These are phyloP conservation scores for Phyllotreta striolata DNA, from an alignment of 2,888 invertebrate species.

Conservation along the genomic window DNA sequence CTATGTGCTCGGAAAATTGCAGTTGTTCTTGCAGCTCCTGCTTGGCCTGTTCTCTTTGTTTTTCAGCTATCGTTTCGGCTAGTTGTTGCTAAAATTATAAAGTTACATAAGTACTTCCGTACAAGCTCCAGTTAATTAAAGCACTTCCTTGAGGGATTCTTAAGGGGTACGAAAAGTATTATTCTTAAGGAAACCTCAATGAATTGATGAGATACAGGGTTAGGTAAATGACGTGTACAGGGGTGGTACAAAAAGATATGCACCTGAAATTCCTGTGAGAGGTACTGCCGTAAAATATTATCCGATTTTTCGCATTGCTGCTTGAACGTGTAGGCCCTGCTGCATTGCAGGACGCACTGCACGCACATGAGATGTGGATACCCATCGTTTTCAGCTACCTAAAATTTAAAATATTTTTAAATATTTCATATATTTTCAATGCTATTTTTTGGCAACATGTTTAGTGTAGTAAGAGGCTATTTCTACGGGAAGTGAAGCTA, in stretches of 20 bases:
- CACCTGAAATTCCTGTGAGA: constrained; percentile 61
- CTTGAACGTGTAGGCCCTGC: constrained; percentile 64
- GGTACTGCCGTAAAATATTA: constrained; percentile 57
- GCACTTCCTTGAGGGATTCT: no score
- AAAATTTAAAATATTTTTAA: constrained; percentile 33
- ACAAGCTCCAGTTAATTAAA: no score
- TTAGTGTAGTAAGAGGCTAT: no score
- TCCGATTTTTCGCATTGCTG: constrained; percentile 63
- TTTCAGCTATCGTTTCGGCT: constrained; percentile 49
- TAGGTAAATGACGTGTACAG: no score
- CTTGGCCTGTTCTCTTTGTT: constrained; percentile 48
- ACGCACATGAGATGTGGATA: constrained; percentile 63
- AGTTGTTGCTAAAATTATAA: constrained; percentile 51
- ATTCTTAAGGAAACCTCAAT: no score
- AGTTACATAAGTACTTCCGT: constrained; percentile 20
- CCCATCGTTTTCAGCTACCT: constrained; percentile 62
- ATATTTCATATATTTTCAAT: not conserved
- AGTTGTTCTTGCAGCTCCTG: constrained; percentile 56
- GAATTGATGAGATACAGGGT: no score
- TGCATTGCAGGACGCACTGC: constrained; percentile 64
- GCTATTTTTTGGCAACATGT: no score
- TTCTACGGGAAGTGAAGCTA: not conserved
- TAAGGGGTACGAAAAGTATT: no score
- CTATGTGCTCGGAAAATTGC: constrained; percentile 53
- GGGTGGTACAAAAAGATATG: no score